These are phyloP conservation scores for Sebastolobus altivelis DNA, from an alignment of 2,797 vertebrate genomes.

Conservation along the genomic window DNA sequence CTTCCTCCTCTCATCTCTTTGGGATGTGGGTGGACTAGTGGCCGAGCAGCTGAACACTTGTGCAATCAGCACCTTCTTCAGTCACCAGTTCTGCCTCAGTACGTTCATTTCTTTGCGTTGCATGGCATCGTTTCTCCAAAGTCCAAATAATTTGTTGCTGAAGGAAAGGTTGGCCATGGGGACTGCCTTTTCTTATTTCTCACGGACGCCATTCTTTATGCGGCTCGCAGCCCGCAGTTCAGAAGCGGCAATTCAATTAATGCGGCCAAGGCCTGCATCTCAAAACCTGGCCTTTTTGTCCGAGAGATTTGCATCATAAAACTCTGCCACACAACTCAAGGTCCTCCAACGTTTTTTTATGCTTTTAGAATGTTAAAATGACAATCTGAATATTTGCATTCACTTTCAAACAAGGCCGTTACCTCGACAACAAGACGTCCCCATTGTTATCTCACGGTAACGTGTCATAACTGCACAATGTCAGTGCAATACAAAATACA, in stretches of 20 bases:
- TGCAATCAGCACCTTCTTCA: constrained; percentile 3
- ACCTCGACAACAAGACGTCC: constrained; percentile 46
- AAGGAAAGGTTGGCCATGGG: constrained; percentile 29
- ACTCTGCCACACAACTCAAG: constrained; percentile 64
- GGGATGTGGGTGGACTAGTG: constrained; percentile 5
- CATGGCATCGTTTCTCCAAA: constrained; percentile 25
- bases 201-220: constrained; percentile 42
- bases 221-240: constrained; percentile 39
- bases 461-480: constrained; percentile 35
- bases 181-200: constrained; percentile 50
- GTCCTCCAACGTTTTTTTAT: constrained; percentile 50
- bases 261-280: constrained; percentile 74
- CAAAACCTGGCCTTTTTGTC: constrained; percentile 68
- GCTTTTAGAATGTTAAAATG: constrained; percentile 58
- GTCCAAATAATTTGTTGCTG: constrained; percentile 30
- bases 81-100: not conserved
- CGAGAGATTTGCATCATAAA: constrained; percentile 83
- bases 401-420: constrained; percentile 58
- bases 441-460: constrained; percentile 47
- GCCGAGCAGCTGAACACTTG: not conserved
- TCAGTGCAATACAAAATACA: constrained; percentile 18
- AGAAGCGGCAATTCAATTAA: constrained; percentile 79
- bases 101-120: not conserved
- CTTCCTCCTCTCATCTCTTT: constrained; percentile 35
- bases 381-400: constrained; percentile 63